Base-by-base conservation (phyloP, 2,888 invertebrate species). In the Dryocosmus kuriphilus region DNA sequence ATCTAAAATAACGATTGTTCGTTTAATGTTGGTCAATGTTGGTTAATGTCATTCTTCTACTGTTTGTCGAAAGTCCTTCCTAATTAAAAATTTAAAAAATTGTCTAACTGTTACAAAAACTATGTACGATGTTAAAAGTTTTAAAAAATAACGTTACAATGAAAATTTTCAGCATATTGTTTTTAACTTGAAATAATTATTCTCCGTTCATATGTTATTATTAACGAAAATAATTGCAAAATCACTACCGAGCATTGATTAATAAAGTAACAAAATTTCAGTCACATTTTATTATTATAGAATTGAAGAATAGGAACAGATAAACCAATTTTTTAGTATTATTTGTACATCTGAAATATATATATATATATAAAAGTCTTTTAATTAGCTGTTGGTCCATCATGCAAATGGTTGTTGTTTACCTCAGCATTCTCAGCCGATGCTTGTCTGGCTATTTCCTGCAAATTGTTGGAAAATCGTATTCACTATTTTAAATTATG, bases 381-480 rank as follows among this genome's bases (percentile, higher is more conserved):
- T 75, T 46, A 61, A 75, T 46, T 46, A 30, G 19, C 30, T 71
- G 71, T n/a, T 71, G 51, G 30, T 27, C 62, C 75, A 75, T 75
- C 62, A 1, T 38, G 27, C 30, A 80, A 35, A 65, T 79, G 71
- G 76, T 87, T 88, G 19, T 87, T 84, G 57, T 86, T 86, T 7
- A 85, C 78, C 83, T 89, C 88, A 38, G 79, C 77, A 14, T 85
- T 84, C 9, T 86, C 86, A 63, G 83, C 71, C 22, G 81, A 75
- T 9, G 86, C 79, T 62, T 85, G 85, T 78, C 86, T 85, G 1
- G 85, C 82, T 19, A 86, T 73, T 85, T 90, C 90, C 90, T 90
- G 78, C 35, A 84, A 85, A 75, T 67, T 27, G n/a, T 24, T 41
- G 5, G 16, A 41, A 41, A 41, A 41, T 41, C 6, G 6, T 41